Percentiles rank a stretch among this genome's conserved stretches.
Evolutionary conservation across 2,797 vertebrate genomes (phyloP).

Genomic region (Sebastes matsubarae): DNA sequence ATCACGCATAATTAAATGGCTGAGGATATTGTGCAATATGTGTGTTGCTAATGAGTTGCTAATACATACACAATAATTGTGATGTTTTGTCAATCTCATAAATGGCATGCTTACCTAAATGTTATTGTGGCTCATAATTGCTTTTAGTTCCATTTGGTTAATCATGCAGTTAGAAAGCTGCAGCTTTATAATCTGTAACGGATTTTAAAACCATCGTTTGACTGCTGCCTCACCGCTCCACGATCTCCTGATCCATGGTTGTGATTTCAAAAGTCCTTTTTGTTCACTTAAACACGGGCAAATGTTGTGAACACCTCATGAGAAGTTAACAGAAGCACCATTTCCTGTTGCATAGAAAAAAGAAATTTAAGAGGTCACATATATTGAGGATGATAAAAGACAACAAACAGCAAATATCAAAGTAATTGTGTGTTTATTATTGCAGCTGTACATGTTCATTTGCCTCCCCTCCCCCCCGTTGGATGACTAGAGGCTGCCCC

Average conservation of each 20-base stretch:
- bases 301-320: background rate
- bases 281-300: background rate
- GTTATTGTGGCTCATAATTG: constrained; percentile 90
- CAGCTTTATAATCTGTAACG: constrained; percentile 30
- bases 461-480: constrained; percentile 52
- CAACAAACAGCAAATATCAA: constrained; percentile 6
- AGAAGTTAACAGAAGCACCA: background rate
- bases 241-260: constrained; percentile 8
- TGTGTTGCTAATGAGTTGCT: constrained; percentile 58
- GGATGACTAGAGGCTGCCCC: constrained; percentile 54
- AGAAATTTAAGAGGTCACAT: background rate
- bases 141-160: constrained; percentile 92
- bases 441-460: constrained; percentile 34
- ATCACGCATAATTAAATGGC: constrained; percentile 51
- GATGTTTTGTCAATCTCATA: constrained; percentile 89
- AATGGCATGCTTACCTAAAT: constrained; percentile 89
- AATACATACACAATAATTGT: constrained; percentile 57
- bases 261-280: background rate
- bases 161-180: constrained; percentile 86
- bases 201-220: constrained; percentile 34
- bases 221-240: constrained; percentile 11
- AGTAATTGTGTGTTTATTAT: constrained; percentile 49
- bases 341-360: constrained; percentile 21
- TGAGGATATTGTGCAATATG: constrained; percentile 38
- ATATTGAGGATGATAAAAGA: background rate